Base-by-base conservation (phyloP, 2,888 invertebrate genomes). In the Seladonia tumulorum region DNA sequence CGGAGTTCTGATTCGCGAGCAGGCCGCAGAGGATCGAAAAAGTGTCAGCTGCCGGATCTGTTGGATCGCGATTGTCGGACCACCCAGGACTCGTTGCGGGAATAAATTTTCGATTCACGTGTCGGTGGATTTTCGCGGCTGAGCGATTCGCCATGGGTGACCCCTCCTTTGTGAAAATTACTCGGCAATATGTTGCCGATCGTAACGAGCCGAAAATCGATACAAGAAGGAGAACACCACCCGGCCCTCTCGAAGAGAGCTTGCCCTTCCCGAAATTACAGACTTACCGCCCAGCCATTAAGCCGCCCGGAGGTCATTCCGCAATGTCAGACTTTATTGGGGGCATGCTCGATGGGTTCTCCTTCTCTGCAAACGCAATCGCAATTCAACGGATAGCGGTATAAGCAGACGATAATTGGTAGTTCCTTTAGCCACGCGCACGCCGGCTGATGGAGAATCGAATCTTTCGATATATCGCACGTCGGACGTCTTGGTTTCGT, bases 51-150 rank as follows among this genome's bases (percentile, higher is more conserved):
- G 86, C 53, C 70, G 73, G 71, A 87, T 87, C 82, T 79, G 82
- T 87, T 80, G 60, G 12, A 60, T 25, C 82, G 86, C 83, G 87
- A 86, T 80, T 82, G 75, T 8, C 5, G 68, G 82, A 83, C 86
- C 82, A 81, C 72, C 74, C 79, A 70, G 81, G 80, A 76, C 78
- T 83, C 75, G 39, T 47, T n/a, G 73, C 81, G 77, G 78, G 82
- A 83, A 93, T 93, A 93, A 93, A 94, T 94, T 93, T 94, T 93
- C 89, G 93, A 93, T 94, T 94, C 93, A 93, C 94, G 92, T 92
- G 87, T 91, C 92, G 91, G 83, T 92, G 93, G 87, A 75, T 91
- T 93, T 90, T 92, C 88, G 90, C 93, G 91, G 92, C 79, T 90
- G 92, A 93, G 82, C 89, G 91, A 90, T 88, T 84, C 87, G 90